These are phyloP conservation scores for Rhagologus leucostigma DNA, from an alignment of 2,113 vertebrate genomes.

Conservation along the genomic window DNA sequence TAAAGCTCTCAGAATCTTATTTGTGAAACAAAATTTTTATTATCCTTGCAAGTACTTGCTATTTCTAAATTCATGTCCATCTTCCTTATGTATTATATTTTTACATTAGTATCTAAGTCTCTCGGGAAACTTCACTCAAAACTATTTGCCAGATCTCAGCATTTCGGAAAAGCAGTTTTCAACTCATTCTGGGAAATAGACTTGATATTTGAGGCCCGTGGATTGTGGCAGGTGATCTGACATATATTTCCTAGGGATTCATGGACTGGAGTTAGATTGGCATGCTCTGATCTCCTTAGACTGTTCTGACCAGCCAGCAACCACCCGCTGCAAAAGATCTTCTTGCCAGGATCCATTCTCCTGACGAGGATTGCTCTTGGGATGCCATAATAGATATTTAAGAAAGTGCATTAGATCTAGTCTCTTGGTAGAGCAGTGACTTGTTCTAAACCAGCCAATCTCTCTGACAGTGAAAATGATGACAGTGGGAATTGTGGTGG, in stretches of 20 bases:
- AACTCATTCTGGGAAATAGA: not conserved
- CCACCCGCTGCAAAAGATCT: not conserved
- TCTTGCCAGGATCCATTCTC: not conserved
- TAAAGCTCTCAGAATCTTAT: not conserved
- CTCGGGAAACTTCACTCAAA: not conserved
- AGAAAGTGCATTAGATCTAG: not conserved
- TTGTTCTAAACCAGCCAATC: not conserved
- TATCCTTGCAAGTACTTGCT: not conserved
- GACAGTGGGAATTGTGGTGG: not conserved
- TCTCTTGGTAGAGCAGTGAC: not conserved
- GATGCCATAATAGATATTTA: not conserved
- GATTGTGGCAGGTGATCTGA: not conserved
- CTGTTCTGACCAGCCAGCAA: not conserved
- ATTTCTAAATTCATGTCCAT: not conserved
- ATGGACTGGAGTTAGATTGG: not conserved
- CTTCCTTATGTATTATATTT: not conserved
- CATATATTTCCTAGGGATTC: not conserved
- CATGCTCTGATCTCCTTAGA: not conserved
- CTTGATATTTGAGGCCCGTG: not conserved
- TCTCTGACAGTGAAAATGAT: not conserved
- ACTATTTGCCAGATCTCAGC: not conserved
- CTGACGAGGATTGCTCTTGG: not conserved
- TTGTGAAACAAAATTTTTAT: not conserved
- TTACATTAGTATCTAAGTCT: not conserved
- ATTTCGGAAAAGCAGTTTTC: not conserved